These are phyloP conservation scores for Rhabdornis inornatus DNA, from an alignment of 2,113 vertebrate genomes.

Conservation along the genomic window DNA sequence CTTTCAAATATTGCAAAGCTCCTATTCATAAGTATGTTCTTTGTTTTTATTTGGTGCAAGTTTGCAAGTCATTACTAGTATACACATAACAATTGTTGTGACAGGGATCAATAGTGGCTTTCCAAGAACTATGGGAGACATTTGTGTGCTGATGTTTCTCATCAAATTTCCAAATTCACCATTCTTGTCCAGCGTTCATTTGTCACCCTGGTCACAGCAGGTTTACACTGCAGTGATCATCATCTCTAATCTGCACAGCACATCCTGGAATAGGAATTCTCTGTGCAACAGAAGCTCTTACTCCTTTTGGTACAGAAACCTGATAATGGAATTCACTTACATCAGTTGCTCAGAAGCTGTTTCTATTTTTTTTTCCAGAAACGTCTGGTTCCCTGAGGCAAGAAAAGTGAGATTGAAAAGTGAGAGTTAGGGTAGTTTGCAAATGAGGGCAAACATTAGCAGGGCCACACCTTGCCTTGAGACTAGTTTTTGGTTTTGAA, in stretches of 20 bases:
- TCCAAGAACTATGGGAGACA: not conserved
- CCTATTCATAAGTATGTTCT: not conserved
- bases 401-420: not conserved
- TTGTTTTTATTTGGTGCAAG: not conserved
- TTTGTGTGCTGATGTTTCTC: not conserved
- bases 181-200: not conserved
- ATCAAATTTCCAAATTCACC: not conserved
- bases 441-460: not conserved
- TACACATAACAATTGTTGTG: not conserved
- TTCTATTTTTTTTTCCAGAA: not conserved
- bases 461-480: not conserved
- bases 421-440: not conserved
- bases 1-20: not conserved
- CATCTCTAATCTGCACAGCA: not conserved
- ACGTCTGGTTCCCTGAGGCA: not conserved
- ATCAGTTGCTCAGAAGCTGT: not conserved
- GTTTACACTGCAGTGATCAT: not conserved
- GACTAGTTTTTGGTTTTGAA: not conserved
- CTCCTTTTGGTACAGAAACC: not conserved
- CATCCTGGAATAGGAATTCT: not conserved
- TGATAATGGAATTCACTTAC: not conserved
- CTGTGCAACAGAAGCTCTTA: not conserved
- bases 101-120: not conserved
- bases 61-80: not conserved
- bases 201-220: not conserved